Evolutionary conservation across 2,113 vertebrate species (phyloP), one percentile per base, ranked within the genome.

Genomic region (Mobula birostris): DNA sequence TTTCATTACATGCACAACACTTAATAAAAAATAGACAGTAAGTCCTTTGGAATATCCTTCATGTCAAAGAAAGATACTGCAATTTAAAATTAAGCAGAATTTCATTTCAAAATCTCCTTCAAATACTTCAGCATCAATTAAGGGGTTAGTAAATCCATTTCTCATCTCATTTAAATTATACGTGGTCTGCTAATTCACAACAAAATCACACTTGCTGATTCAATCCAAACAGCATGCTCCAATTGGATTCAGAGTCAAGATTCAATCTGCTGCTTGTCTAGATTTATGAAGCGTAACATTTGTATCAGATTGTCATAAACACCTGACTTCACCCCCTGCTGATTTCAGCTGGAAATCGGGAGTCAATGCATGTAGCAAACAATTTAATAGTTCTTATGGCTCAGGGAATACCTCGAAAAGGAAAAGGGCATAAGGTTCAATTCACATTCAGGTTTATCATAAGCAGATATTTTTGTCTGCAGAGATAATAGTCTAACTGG

Each of bases 221-320:
- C 9, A 56, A 74, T 93, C 3, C 21, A 93, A 66, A 85, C 27
- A 19, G 29, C 61, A 68, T 68, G 1, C 14, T 48, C 40, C 68
- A 93, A 29, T 93, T 88, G n/a, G 88, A 70, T 72, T 92, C 88
- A 92, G 63, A 70, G 88, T 74, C 24, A 48, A 29, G 40, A 76
- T 74, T 93, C 29, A 90, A 15, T 5, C 61, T 90, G 29, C 5
- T 32, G 85, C 14, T 8, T 90, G 1, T 32, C 36, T 12, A 21
- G 40, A 21, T 68, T 21, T 29, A 1, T 93, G 36, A 93, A 76
- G 68, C 36, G 5, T 74, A 74, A 93, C 32, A 48, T 70, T 72
- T 92, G 90, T 76, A 24, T 76, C 32, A 56, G 36, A 74, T 21
- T 93, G 91, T 56, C 32, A 56, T 56, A 48, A 76, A 93, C 91